These are phyloP conservation scores for Helarctos malayanus DNA, from an alignment of 2,797 vertebrate genomes.

Conservation along the genomic window DNA sequence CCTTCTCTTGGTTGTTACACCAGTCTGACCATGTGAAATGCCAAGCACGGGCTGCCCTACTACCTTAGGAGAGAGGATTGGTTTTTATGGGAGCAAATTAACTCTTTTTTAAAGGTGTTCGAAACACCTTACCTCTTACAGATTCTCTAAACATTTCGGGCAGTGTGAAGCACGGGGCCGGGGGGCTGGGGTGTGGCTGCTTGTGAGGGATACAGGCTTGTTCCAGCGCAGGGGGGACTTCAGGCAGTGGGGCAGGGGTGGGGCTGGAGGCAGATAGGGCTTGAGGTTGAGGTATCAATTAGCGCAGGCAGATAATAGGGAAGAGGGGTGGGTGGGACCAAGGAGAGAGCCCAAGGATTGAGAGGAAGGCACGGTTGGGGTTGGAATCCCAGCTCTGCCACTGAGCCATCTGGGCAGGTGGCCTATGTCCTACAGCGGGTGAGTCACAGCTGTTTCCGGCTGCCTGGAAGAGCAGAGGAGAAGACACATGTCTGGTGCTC, in stretches of 20 bases:
- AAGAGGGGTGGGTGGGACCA: neutral
- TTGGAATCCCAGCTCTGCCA: neutral
- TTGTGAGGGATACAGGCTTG: neutral
- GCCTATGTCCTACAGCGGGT: neutral
- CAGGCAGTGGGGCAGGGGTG: fast-evolving
- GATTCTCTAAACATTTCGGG: neutral
- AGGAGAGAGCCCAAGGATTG: neutral
- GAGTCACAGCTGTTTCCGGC: too few species aligned
- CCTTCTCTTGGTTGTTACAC: neutral
- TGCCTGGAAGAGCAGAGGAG: neutral
- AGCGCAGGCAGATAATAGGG: neutral
- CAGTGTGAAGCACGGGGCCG: neutral
- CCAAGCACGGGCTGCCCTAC: conserved; percentile 11
- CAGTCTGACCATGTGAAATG: fast-evolving
- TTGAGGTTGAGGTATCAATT: neutral
- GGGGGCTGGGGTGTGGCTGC: neutral
- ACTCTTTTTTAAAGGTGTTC: conserved; percentile 63
- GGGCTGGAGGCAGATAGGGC: neutral
- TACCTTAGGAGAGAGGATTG: conserved; percentile 59
- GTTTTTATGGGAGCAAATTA: conserved; percentile 53
- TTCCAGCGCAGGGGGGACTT: fast-evolving
- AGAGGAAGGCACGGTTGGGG: neutral
- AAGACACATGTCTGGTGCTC: neutral
- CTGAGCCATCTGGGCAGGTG: neutral
- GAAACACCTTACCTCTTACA: neutral